These are phyloP conservation scores for Ormyrus thymus DNA, from an alignment of 2,888 invertebrate species.

Conservation along the genomic window DNA sequence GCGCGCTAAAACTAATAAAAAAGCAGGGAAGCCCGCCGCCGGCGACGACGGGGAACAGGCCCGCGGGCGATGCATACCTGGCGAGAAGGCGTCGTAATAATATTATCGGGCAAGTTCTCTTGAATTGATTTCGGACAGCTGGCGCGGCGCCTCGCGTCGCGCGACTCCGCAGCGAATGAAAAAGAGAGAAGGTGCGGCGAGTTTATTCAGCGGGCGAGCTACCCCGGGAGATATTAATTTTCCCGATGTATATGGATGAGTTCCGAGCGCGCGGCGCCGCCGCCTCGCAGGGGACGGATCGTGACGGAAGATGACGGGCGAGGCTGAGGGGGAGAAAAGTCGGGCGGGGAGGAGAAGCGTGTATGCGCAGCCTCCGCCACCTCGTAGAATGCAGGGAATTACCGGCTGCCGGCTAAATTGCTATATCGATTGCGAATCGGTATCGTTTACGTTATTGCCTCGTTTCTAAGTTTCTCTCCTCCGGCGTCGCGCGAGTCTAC, in stretches of 20 bases:
- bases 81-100: conserved; percentile 52
- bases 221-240: conserved; percentile 71
- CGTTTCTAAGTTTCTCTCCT: background rate
- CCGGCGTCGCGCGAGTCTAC: no score
- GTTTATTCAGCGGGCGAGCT: conserved; percentile 70
- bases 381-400: conserved; percentile 57
- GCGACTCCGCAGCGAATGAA: background rate
- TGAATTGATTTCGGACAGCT: conserved; percentile 57
- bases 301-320: conserved; percentile 22
- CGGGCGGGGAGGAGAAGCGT: background rate
- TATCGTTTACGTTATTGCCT: conserved; percentile 35
- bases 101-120: conserved; percentile 57
- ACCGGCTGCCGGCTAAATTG: conserved; percentile 64
- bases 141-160: background rate
- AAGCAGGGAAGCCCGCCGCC: background rate
- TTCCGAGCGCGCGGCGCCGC: conserved; percentile 57
- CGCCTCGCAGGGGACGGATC: conserved; percentile 1
- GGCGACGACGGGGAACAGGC: background rate
- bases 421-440: conserved; percentile 59
- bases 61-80: background rate
- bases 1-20: background rate
- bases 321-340: conserved; percentile 5
- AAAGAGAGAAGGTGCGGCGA: conserved; percentile 41
- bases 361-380: background rate
- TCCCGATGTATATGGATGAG: conserved; percentile 74